A percentile compares a stretch with the other conserved stretches of the same genome.
These are phyloP conservation scores for Scaptomyza hsui DNA, from an alignment of 1,140 invertebrate genomes.

Conservation along the genomic window DNA sequence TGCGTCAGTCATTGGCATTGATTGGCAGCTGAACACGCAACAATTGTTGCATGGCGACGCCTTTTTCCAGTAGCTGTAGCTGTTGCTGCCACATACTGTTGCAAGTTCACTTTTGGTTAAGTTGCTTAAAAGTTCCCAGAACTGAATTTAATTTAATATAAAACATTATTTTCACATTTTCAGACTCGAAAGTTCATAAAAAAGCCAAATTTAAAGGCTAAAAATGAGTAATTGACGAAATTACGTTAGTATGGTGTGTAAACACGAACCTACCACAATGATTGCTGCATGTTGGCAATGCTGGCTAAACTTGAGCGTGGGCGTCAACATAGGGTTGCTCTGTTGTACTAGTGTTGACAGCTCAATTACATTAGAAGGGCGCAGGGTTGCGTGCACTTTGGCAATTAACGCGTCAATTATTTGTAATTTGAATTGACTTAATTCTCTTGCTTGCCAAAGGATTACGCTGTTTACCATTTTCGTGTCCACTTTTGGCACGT, in stretches of 20 bases:
- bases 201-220: too few species aligned
- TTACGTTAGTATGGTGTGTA: background rate
- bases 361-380: constrained; percentile 71
- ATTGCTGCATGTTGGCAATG: constrained; percentile 35
- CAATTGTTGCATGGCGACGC: constrained; percentile 70
- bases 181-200: too few species aligned
- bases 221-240: background rate
- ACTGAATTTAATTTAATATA: too few species aligned
- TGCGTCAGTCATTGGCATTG: constrained; percentile 70
- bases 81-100: constrained; percentile 7
- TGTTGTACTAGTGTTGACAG: constrained; percentile 56
- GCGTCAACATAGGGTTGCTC: constrained; percentile 18
- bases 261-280: constrained; percentile 25
- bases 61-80: constrained; percentile 1
- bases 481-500: constrained; percentile 58
- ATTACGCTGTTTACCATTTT: constrained; percentile 41
- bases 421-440: constrained; percentile 78
- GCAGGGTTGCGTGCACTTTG: constrained; percentile 47
- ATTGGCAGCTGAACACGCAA: constrained; percentile 77
- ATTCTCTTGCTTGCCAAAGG: constrained; percentile 53
- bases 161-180: too few species aligned
- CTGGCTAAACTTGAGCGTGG: constrained; percentile 6
- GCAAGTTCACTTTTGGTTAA: constrained; percentile 37
- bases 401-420: constrained; percentile 79
- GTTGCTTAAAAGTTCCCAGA: too few species aligned